Evolutionary conservation across 2,888 invertebrate genomes (phyloP), one percentile per base, ranked within the genome.

Genomic region (Bombylius discolor): DNA sequence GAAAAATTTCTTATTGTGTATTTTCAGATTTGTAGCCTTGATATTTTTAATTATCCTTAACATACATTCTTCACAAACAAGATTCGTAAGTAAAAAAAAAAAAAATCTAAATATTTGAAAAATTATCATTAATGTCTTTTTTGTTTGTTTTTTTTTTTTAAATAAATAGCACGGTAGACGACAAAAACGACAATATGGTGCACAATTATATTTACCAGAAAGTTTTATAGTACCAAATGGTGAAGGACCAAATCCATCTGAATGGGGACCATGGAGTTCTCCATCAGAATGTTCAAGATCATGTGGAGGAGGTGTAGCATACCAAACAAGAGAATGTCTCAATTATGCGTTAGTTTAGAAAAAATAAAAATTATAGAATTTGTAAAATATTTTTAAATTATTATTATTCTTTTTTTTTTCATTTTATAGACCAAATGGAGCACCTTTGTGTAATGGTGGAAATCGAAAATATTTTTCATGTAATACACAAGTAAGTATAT

Each of bases 301-400:
- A 31, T 98, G 97, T 69, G 97, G 96, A 0, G 91, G 93, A 13
- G 97, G 97, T 53, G 93, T 96, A 32, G 84, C 91, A 60, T 84
- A 81, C 66, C 92, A 94, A 75, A 83, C 83, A 57, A 80, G 95
- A 65, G 82, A 82, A 70, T 93, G 93, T 72, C 75, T 79, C 4
- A 52, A 49, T 45, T 52, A 51, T 34, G 56, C 51, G 56, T 56
- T 44, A 33, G 48, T 48, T 31, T 14, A 5, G 7, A 34, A 33
- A 33, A 13, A 34, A n/a, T n/a, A 34, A 12, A 62, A 47, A 14
- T 3, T 31, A 13, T 7, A 39, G 4, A 31, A 48, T 6, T 34
- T 49, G 23, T 46, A 12, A 32, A 31, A n/a, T 9, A 39, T 31
- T 53, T 52, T 54, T 36, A 57, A 9, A 13, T 4, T 49, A 31